These are phyloP conservation scores for Hyposoter dolosus DNA, from an alignment of 2,888 invertebrate genomes.

Conservation along the genomic window DNA sequence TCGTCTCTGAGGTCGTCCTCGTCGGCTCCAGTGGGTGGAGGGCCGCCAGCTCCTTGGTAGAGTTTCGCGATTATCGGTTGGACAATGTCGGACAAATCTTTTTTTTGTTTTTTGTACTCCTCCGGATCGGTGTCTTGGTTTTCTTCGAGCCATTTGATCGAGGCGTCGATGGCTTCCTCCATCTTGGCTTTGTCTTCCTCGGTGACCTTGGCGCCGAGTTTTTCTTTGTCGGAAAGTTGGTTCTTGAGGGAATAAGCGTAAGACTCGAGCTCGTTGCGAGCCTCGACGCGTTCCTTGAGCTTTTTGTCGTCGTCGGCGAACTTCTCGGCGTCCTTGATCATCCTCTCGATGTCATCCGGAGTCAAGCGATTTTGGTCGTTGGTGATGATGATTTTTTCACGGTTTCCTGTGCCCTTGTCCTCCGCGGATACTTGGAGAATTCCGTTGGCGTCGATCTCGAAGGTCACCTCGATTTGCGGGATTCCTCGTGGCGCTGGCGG, in stretches of 20 bases:
- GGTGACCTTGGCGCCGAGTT: slow-evolving; percentile 95
- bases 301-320: slow-evolving; percentile 99
- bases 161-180: slow-evolving; percentile 97
- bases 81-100: slow-evolving; percentile 96
- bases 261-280: slow-evolving; percentile 98
- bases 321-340: slow-evolving; percentile 99
- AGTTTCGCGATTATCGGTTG: slow-evolving; percentile 99
- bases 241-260: slow-evolving; percentile 99
- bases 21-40: slow-evolving; percentile 90
- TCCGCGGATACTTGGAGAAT: slow-evolving; percentile 98
- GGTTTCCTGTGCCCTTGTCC: slow-evolving; percentile 99
- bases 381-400: slow-evolving; percentile 99
- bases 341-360: slow-evolving; percentile 99
- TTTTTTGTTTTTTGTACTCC: slow-evolving; percentile 97
- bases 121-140: slow-evolving; percentile 97
- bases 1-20: slow-evolving; percentile 94
- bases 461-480: slow-evolving; percentile 97
- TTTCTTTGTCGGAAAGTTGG: slow-evolving; percentile 98
- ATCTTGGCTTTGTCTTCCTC: slow-evolving; percentile 97
- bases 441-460: slow-evolving; percentile 97
- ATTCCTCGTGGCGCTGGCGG: slow-evolving; percentile 97
- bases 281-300: slow-evolving; percentile 97
- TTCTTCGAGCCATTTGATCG: slow-evolving; percentile 99
- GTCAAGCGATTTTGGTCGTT: slow-evolving; percentile 99
- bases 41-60: slow-evolving; percentile 94